phyloP scores from a whole-genome alignment of 2,797 vertebrate species.

The Sebastes ruberrimus region DNA sequence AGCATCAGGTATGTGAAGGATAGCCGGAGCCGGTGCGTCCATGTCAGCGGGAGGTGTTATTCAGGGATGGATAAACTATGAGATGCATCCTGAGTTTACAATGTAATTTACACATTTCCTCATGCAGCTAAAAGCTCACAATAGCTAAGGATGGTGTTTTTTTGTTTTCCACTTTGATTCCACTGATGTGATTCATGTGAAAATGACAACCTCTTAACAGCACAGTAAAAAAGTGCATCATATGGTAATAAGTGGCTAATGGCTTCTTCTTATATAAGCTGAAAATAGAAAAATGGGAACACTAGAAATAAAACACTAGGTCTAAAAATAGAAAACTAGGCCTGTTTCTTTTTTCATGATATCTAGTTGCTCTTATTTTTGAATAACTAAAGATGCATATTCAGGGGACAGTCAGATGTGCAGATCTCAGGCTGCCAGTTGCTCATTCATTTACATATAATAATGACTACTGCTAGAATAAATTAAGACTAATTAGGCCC shows the following conservation, averaged over 20 bases:
- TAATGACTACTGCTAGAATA: not conserved
- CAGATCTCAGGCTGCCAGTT: not conserved
- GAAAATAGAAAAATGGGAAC: constrained; percentile 19
- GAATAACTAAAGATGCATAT: not conserved
- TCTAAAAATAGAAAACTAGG: not conserved
- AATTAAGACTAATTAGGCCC: not conserved
- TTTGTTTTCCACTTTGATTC: not conserved
- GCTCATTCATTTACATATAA: not conserved
- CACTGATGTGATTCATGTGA: not conserved
- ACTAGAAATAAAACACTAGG: not conserved
- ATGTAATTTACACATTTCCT: not conserved
- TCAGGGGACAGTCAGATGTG: not conserved
- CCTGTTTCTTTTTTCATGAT: not conserved
- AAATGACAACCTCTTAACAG: not conserved
- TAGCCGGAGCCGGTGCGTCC: not conserved
- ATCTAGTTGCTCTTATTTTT: not conserved
- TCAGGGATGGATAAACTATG: constrained; percentile 14
- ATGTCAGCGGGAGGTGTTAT: constrained; percentile 43
- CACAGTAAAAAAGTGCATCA: not conserved
- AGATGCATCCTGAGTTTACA: constrained; percentile 21
- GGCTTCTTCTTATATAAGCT: not conserved
- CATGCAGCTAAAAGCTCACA: not conserved
- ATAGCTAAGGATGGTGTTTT: not conserved
- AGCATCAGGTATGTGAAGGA: constrained; percentile 45
- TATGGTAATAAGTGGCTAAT: not conserved